These are phyloP conservation scores for Spheniscus mendiculus DNA, from an alignment of 2,113 vertebrate species.

Conservation along the genomic window DNA sequence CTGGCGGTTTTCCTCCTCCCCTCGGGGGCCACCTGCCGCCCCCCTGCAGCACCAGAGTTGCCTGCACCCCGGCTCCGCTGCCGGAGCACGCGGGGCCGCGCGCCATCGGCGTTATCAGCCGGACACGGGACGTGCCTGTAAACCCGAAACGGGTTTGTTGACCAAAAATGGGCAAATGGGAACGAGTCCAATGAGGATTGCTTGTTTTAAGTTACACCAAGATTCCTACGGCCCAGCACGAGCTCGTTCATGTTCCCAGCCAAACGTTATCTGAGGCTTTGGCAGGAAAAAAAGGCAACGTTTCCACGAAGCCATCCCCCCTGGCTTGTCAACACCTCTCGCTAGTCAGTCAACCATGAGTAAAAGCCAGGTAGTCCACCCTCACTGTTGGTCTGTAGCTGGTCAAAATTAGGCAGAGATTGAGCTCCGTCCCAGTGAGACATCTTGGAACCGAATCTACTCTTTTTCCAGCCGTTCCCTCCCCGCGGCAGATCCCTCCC, in stretches of 20 bases:
- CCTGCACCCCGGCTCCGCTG: background rate
- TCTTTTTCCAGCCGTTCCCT: background rate
- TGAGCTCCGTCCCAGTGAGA: background rate
- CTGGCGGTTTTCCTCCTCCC: too few species aligned
- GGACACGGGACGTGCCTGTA: fast-evolving
- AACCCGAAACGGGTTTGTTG: background rate
- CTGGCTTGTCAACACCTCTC: background rate
- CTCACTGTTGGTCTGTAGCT: background rate
- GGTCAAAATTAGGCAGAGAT: background rate
- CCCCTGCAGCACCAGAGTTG: background rate
- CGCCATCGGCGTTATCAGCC: background rate
- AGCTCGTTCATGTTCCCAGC: background rate
- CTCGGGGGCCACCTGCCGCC: background rate
- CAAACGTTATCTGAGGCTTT: background rate
- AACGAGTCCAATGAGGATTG: background rate
- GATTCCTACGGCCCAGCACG: background rate
- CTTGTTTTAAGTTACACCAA: background rate
- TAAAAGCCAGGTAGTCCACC: background rate
- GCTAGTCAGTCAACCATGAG: background rate
- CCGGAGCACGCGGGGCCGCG: too few species aligned
- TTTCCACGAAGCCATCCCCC: background rate
- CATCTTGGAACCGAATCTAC: background rate
- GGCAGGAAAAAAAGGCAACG: background rate
- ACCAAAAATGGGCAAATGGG: background rate
- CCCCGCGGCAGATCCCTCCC: background rate